phyloP scores from a whole-genome alignment of 2,797 vertebrate genomes.

The Coluber constrictor region DNA sequence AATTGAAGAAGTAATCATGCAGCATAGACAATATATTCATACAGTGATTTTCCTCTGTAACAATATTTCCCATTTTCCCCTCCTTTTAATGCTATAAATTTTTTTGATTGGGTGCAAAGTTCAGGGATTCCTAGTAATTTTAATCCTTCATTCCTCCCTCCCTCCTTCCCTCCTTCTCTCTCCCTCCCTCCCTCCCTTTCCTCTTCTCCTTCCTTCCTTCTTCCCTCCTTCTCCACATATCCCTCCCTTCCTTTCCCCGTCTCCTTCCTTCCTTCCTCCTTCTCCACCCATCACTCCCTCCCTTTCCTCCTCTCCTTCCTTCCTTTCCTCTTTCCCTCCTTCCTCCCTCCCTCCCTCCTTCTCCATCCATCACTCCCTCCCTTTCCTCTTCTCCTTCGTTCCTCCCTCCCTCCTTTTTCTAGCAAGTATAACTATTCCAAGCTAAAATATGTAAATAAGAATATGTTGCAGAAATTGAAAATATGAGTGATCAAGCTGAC shows the following conservation, averaged over 20 bases:
- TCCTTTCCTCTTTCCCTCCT: no score
- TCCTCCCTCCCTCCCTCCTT: no score
- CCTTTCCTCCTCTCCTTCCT: neutral
- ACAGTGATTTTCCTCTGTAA: neutral
- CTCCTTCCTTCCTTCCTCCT: no score
- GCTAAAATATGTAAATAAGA: neutral
- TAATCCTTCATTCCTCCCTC: neutral
- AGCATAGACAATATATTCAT: neutral
- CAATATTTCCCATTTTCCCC: neutral
- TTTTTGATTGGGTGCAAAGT: neutral
- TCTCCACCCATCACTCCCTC: no score
- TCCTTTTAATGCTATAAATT: neutral
- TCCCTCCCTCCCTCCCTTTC: no score
- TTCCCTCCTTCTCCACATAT: no score
- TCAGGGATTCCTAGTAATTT: neutral
- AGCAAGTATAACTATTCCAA: neutral
- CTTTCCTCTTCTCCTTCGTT: no score
- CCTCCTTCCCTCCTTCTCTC: no score
- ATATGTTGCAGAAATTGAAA: neutral
- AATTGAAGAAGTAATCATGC: no score
- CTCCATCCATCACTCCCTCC: no score
- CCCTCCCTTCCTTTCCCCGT: no score
- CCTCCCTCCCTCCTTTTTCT: neutral
- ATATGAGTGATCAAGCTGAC: neutral
- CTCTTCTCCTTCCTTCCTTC: no score